Base-by-base conservation (phyloP, 2,888 invertebrate species). In the Eilema griseolum region DNA sequence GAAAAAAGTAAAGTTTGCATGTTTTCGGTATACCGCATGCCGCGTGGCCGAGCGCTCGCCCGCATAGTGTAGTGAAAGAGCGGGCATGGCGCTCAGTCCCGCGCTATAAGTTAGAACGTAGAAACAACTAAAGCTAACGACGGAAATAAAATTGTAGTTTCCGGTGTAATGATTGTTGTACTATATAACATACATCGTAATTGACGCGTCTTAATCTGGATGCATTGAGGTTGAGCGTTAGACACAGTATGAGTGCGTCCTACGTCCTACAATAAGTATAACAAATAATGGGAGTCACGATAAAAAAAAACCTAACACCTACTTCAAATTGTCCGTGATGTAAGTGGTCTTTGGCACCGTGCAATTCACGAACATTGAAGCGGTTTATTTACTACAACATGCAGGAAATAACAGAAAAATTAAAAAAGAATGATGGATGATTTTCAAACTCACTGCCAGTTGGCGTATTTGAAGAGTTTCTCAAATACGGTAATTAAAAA, bases 71-170 rank as follows among this genome's bases (percentile, higher is more conserved):
- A 64, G 16, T 65, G 65, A 26, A 52, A 24, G 61, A 33, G 62
- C n/a, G 33, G 61, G 65, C 24, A 33, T 33, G 61, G 33, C 63
- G 28, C 33, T 2, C 59, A 59, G 59, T 63, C 63, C 28, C 64
- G 63, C 41, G 69, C 46, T 20, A 46, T 8, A 52, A 52, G 46
- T 20, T 20, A 46, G 0, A 41, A 16, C 16, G 16, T 4, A 4
- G 14, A n/a, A 46, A 52, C n/a, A n/a, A n/a, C 52, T 20, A 52
- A 52, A 20, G 10, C 10, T 52, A n/a, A 46, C 41, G 37, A 41
- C 37, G 33, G 33, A 24, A 31, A n/a, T n/a, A n/a, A n/a, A n/a
- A n/a, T 52, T 28, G n/a, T 26, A 16, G 12, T 33, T 66, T 14
- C 14, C 14, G 28, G 41, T 37, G 26, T 61, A 23, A 67, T 61